Evolutionary conservation across 2,888 invertebrate genomes (phyloP), one percentile per base, ranked within the genome.

Genomic region (Cheilosia pagana): DNA sequence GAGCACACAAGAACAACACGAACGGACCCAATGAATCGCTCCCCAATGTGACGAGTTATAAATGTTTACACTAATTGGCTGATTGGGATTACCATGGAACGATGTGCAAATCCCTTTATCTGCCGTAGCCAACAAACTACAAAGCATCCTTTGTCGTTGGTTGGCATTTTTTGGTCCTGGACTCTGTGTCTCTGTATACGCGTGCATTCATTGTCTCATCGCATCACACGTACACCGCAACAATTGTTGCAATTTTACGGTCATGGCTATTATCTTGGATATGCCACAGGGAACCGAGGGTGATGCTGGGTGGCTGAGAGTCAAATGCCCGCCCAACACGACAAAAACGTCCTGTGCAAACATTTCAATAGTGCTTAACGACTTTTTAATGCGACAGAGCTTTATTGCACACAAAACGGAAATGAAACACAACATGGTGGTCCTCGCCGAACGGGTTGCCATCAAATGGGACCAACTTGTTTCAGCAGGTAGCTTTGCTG

Each of bases 41-140:
- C 43, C 68, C 57, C 14, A 48, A 57, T 39, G 70, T 57, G 57
- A 59, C 70, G 59, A 57, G 48, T 59, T 48, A 70, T 70, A 59
- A 70, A 70, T 70, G 57, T 39, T 57, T 23, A 57, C 48, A 48
- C 59, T 70, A 70, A 70, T 70, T 70, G 57, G 48, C 48, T 70
- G 48, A 59, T 70, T 70, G 70, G 70, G 57, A 70, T 48, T 57
- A 70, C 35, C 57, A 57, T 31, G 23, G 45, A 59, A 25, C 23
- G 57, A 70, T 59, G 70, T 70, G 57, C 57, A 70, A 59, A 70
- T 70, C 48, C 48, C n/a, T 70, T 57, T n/a, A 70, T 59, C 70
- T 23, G 8, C 19, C 16, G 1, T 16, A 45, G 28, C 0, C 8
- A 41, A 35, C 48, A 48, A 57, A 19, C 21, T 39, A 45, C 48